These are phyloP conservation scores for Acanthacorydalis orientalis DNA, from an alignment of 2,888 invertebrate genomes.

Conservation along the genomic window DNA sequence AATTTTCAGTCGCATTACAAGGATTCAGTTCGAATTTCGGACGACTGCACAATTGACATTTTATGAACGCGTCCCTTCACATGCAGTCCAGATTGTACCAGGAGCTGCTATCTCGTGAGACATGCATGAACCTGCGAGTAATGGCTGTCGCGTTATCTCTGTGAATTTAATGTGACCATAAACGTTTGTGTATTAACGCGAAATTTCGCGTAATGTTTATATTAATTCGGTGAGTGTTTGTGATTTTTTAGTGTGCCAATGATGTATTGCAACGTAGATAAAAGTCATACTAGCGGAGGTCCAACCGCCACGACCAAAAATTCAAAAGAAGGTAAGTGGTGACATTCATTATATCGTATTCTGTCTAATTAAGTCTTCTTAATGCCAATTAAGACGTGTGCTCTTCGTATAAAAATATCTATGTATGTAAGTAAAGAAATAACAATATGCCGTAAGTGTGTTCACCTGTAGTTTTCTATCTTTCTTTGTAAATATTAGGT, in stretches of 20 bases:
- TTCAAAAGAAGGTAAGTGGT: slow-evolving; percentile 57
- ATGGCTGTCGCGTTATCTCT: slow-evolving; percentile 20
- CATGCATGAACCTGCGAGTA: slow-evolving; percentile 22
- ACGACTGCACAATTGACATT: not conserved
- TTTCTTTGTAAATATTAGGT: too few relatives aligned
- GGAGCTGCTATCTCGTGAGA: slow-evolving; percentile 19
- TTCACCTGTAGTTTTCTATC: too few relatives aligned
- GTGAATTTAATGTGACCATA: slow-evolving; percentile 6
- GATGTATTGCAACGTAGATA: slow-evolving; percentile 62
- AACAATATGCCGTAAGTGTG: too few relatives aligned
- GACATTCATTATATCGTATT: not conserved
- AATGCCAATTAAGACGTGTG: too few relatives aligned
- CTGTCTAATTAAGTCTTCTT: too few relatives aligned
- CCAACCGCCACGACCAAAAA: slow-evolving; percentile 52
- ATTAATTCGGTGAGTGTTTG: slow-evolving; percentile 37
- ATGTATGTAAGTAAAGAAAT: too few relatives aligned
- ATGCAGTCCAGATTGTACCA: not conserved
- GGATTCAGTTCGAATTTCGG: too few relatives aligned
- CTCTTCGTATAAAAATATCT: too few relatives aligned
- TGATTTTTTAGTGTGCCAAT: slow-evolving; percentile 5
- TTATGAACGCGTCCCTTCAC: not conserved
- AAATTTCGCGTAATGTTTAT: slow-evolving; percentile 27
- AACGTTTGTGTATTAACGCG: slow-evolving; percentile 11
- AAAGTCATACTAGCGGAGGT: slow-evolving; percentile 56
- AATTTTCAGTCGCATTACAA: too few relatives aligned